Conservation (phyloP, 2,888 invertebrate species). For the Andrena minutula region DNA sequence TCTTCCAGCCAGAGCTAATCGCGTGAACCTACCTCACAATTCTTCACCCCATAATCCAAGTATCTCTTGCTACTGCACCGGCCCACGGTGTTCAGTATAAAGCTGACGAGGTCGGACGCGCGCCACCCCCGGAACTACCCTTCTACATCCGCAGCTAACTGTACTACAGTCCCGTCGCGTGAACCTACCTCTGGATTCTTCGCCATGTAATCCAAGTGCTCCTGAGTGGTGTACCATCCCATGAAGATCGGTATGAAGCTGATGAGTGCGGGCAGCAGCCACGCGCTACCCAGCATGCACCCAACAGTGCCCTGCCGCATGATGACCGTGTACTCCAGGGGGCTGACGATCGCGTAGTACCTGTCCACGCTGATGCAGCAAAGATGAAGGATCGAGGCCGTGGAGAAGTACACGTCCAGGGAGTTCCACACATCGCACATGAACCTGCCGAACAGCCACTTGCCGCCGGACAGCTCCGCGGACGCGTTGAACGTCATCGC, state of each 20-base stretch:
- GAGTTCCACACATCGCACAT: conserved; percentile 98
- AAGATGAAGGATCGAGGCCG: conserved; percentile 95
- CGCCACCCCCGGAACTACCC: conserved; percentile 85
- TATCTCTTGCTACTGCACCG: conserved; percentile 90
- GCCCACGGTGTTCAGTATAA: conserved; percentile 88
- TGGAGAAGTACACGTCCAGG: conserved; percentile 96
- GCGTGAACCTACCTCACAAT: conserved; percentile 87
- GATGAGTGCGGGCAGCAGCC: conserved; percentile 88
- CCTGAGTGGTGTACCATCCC: conserved; percentile 90
- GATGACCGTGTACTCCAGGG: conserved; percentile 95
- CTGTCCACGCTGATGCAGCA: conserved; percentile 98
- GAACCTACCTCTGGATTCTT: conserved; percentile 88
- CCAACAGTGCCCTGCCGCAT: conserved; percentile 94
- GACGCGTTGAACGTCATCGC: conserved; percentile 97
- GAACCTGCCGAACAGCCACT: conserved; percentile 95
- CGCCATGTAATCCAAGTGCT: conserved; percentile 86
- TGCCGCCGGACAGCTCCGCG: conserved; percentile 92
- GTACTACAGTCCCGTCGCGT: neutral
- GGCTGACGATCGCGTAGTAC: conserved; percentile 96
- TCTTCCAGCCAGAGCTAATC: neutral
- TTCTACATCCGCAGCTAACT: neutral
- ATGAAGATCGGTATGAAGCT: conserved; percentile 89
- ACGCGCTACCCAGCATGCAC: conserved; percentile 86
- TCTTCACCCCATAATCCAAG: conserved; percentile 86
- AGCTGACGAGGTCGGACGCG: conserved; percentile 88